These are phyloP conservation scores for Oreocharis arfaki DNA, from an alignment of 2,113 vertebrate genomes.

Conservation along the genomic window DNA sequence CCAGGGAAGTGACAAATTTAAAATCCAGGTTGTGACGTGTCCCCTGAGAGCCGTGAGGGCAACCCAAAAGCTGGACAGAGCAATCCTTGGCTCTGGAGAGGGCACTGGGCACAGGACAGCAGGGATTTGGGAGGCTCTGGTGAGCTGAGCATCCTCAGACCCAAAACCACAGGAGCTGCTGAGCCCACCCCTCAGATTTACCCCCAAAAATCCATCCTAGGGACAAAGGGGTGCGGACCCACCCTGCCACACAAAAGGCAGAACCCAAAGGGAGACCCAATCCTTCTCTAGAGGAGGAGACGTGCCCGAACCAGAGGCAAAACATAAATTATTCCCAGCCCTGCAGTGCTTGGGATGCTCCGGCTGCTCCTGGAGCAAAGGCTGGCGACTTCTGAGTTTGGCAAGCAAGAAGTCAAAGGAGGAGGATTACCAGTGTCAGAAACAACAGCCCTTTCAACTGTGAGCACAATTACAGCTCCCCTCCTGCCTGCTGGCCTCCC, in stretches of 20 bases:
- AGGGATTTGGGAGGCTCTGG: fast-evolving
- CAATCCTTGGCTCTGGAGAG: neutral
- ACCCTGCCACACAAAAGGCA: neutral
- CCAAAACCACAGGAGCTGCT: neutral
- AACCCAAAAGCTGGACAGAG: neutral
- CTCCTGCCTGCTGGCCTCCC: slow-evolving; percentile 18
- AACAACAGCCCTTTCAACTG: slow-evolving; percentile 23
- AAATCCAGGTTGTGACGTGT: fast-evolving
- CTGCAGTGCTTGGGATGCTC: neutral
- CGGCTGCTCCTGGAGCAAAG: neutral
- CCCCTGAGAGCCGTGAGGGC: neutral
- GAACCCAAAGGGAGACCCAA: neutral
- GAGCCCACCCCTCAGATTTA: neutral
- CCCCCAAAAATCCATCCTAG: neutral
- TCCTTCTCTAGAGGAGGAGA: neutral
- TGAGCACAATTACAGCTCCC: neutral
- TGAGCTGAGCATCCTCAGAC: fast-evolving
- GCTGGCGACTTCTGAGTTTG: neutral
- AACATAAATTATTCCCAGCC: neutral
- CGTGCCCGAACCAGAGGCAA: neutral
- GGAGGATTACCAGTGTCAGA: slow-evolving; percentile 3
- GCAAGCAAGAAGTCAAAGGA: neutral
- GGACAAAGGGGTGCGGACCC: neutral
- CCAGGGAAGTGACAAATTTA: fast-evolving
- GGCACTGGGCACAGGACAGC: neutral